Evolutionary conservation across 2,797 vertebrate species (phyloP).

Genomic region (Periparus ater): DNA sequence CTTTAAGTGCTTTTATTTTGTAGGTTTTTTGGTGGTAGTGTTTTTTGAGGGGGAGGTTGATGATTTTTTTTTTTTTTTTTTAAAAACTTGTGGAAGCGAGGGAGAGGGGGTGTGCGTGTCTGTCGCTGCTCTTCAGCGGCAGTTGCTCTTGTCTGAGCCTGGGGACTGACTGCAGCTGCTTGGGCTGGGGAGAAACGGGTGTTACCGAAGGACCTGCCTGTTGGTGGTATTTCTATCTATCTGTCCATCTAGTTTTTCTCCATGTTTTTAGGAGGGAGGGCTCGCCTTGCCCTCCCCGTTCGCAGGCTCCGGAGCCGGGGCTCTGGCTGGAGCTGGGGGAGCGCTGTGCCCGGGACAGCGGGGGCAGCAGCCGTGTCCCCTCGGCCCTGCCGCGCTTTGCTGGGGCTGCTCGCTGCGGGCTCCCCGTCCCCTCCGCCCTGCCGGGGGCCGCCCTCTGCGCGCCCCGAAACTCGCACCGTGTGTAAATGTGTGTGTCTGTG

Average conservation of each 20-base stretch:
- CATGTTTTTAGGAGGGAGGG: background rate
- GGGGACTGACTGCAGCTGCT: slow-evolving; percentile 39
- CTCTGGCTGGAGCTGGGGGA: background rate
- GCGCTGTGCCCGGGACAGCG: background rate
- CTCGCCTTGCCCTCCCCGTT: background rate
- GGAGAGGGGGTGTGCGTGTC: background rate
- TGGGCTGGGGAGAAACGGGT: background rate
- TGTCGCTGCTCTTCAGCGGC: slow-evolving; percentile 39
- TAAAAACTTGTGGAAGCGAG: background rate
- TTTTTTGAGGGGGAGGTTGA: background rate
- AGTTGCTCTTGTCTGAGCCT: slow-evolving; percentile 29
- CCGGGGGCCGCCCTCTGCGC: background rate
- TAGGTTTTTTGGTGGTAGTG: background rate
- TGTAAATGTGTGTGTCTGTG: background rate
- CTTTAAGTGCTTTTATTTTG: background rate
- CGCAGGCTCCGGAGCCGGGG: background rate
- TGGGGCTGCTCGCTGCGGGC: slow-evolving; percentile 15
- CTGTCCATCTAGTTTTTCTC: background rate
- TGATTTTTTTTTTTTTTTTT: background rate
- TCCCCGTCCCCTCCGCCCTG: background rate
- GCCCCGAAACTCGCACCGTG: background rate
- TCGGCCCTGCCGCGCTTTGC: background rate
- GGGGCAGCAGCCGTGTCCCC: background rate
- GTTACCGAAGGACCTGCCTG: background rate
- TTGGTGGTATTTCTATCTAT: background rate